phyloP scores from a whole-genome alignment of 2,888 invertebrate genomes.

The Caenorhabditis angaria region DNA sequence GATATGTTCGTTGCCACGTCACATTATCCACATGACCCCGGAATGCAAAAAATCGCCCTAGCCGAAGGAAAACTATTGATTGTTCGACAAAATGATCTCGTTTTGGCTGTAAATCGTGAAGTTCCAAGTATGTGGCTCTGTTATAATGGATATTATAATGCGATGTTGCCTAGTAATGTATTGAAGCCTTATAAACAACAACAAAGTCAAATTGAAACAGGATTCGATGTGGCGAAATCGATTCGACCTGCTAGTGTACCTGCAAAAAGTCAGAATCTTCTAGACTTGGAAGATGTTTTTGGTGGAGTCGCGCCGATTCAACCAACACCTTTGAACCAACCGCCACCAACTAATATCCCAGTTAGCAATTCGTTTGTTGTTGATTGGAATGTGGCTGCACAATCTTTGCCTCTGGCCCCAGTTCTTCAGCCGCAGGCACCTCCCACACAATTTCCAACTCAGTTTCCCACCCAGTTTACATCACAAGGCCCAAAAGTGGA shows the following conservation, averaged over 20 bases:
- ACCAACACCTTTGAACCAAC: background rate
- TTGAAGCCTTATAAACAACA: constrained; percentile 28
- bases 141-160: constrained; percentile 57
- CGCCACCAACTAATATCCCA: background rate
- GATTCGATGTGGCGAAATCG: constrained; percentile 21
- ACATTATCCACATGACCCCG: constrained; percentile 30
- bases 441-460: no score
- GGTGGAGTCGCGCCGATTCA: constrained; percentile 14
- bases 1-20: constrained; percentile 42
- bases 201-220: constrained; percentile 14
- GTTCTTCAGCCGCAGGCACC: background rate
- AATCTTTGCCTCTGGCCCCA: constrained; percentile 20
- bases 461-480: background rate
- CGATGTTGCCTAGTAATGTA: constrained; percentile 42
- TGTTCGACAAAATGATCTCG: constrained; percentile 43
- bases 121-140: constrained; percentile 47
- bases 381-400: constrained; percentile 21
- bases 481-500: background rate
- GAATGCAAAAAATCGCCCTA: constrained; percentile 34
- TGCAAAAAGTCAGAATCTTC: constrained; percentile 44
- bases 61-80: constrained; percentile 41
- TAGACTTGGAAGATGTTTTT: constrained; percentile 48
- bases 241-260: constrained; percentile 17
- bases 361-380: constrained; percentile 12
- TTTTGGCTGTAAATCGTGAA: constrained; percentile 46